A percentile compares a stretch with the other conserved stretches of the same genome.
Conservation (phyloP, 2,113 vertebrate species). For the Manacus vitellinus region DNA sequence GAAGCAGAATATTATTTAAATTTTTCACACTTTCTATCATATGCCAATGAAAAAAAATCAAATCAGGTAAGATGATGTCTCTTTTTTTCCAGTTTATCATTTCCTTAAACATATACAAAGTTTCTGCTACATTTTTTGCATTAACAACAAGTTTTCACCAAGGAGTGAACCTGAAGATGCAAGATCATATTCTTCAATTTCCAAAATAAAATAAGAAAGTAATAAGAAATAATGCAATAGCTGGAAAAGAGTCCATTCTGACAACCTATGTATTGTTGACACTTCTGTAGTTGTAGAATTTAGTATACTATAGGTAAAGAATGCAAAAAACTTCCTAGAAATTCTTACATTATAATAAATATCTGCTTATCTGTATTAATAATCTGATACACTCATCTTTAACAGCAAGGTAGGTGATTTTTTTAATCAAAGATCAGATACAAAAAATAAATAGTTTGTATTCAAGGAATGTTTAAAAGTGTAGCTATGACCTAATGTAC, state of each 20-base stretch:
- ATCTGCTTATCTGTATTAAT: not conserved
- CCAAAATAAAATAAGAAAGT: not conserved
- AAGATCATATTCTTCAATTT: not conserved
- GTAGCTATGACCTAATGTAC: not conserved
- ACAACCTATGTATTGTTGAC: not conserved
- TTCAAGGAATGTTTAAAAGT: not conserved
- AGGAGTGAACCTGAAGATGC: not conserved
- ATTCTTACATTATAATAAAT: not conserved
- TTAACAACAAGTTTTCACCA: not conserved
- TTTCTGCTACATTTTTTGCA: not conserved
- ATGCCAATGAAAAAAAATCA: not conserved
- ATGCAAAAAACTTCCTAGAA: not conserved
- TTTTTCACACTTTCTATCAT: not conserved
- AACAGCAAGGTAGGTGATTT: not conserved
- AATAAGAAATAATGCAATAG: not conserved
- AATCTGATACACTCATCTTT: not conserved
- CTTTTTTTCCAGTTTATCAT: not conserved
- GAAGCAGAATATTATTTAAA: not conserved
- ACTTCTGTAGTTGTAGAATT: not conserved
- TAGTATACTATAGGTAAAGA: not conserved
- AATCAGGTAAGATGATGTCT: not conserved
- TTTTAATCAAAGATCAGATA: not conserved
- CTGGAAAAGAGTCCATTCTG: not conserved
- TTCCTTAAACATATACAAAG: not conserved
- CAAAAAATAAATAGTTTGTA: not conserved